Base-by-base conservation (phyloP, 1,140 invertebrate species). In the Caerostris extrusa region DNA sequence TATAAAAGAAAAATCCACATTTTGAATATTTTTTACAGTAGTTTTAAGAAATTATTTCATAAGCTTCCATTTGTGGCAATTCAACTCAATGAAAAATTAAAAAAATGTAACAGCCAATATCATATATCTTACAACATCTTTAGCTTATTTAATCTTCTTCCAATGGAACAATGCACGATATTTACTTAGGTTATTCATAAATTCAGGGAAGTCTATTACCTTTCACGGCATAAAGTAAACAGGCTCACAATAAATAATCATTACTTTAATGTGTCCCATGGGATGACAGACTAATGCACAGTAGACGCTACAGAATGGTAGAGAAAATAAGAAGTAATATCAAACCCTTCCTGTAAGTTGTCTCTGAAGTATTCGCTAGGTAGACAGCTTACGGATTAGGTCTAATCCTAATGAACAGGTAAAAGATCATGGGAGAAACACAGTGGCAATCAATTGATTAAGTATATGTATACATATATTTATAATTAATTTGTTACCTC, bases 271-370 rank as follows among this genome's bases (percentile, higher is more conserved):
- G 69, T 77, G 50, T 77, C 69, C 19, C 69, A 34, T 50, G 69
- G 34, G 69, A 77, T 77, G 19, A 12, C 7, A 50, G 50, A 34
- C 69, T 77, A 77, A 77, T 77, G 69, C 69, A 34, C 34, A 10
- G 69, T 34, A 77, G 69, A 50, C 7, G 50, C 8, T 50, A 77
- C 69, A 77, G 69, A 50, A 77, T 77, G 69, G 69, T 19, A 77
- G 34, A 12, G 69, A 77, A 77, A 77, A 77, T 77, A 77, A 77
- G 69, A 77, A 77, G 69, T 77, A 77, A 53, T 77, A 77, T 77
- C 69, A 34, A 77, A 50, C 69, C 50, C 34, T 34, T 34, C 12
- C 69, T 34, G 34, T 77, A 50, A 77, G 69, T 50, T 77, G 19
- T 77, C 69, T 77, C 69, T 77, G 8, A 77, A 77, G 69, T 34